Conservation (phyloP, 2,888 invertebrate genomes). For the Diarsia brunnea region DNA sequence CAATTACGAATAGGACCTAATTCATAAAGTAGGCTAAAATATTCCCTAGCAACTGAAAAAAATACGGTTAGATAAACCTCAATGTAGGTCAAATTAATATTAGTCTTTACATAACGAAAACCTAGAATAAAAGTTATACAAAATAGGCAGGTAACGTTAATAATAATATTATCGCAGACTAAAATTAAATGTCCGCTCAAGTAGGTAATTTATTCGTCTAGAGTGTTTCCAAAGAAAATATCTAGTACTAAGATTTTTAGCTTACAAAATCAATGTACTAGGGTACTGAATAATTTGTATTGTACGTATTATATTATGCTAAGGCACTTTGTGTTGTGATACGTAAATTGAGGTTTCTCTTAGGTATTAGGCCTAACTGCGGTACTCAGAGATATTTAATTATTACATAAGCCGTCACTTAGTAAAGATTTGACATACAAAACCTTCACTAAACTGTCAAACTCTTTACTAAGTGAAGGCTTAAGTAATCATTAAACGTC, state of each 20-base stretch:
- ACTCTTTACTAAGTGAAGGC: too few species aligned
- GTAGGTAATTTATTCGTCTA: constrained; percentile 68
- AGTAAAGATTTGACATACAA: too few species aligned
- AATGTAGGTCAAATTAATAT: constrained; percentile 26
- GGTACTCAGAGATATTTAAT: too few species aligned
- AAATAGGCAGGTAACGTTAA: constrained; percentile 42
- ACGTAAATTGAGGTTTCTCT: constrained; percentile 12
- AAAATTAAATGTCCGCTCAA: constrained; percentile 23
- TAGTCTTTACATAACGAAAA: constrained; percentile 9
- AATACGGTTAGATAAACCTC: background rate
- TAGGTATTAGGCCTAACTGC: too few species aligned
- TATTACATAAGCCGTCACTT: too few species aligned
- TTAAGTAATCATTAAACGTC: too few species aligned
- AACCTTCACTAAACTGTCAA: too few species aligned
- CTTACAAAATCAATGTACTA: constrained; percentile 34
- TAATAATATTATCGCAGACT: constrained; percentile 57
- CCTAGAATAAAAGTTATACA: constrained; percentile 22
- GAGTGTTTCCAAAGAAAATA: constrained; percentile 61
- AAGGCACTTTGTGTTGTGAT: constrained; percentile 12
- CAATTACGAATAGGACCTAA: too few species aligned
- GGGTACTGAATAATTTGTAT: constrained; percentile 27
- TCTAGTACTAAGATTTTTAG: constrained; percentile 26
- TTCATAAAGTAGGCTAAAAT: background rate
- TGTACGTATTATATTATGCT: constrained; percentile 16
- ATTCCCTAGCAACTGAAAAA: background rate